phyloP scores from a whole-genome alignment of 2,113 vertebrate genomes.

The Solea senegalensis region DNA sequence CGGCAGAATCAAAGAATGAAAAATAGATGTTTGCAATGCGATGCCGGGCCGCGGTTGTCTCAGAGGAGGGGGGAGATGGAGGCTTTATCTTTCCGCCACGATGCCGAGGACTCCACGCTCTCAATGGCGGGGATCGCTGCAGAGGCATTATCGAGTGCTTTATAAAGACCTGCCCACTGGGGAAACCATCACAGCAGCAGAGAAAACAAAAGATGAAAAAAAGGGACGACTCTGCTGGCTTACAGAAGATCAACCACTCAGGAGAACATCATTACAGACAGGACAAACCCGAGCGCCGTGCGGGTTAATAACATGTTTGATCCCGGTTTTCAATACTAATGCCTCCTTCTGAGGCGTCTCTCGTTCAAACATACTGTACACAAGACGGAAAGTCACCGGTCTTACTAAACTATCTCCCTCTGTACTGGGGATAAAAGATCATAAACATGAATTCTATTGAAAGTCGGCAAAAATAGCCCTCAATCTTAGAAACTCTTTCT shows the following conservation, averaged over 20 bases:
- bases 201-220: constrained; percentile 58
- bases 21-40: constrained; percentile 57
- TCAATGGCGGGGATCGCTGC: constrained; percentile 50
- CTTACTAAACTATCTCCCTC: not conserved
- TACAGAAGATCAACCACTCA: constrained; percentile 58
- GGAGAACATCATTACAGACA: constrained; percentile 35
- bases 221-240: constrained; percentile 37
- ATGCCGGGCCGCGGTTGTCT: constrained; percentile 42
- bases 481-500: not conserved
- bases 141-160: constrained; percentile 66
- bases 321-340: constrained; percentile 7
- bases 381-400: not conserved
- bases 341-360: constrained; percentile 9
- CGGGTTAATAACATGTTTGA: constrained; percentile 34
- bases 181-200: constrained; percentile 55
- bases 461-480: constrained; percentile 10
- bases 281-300: constrained; percentile 14
- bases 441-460: too few relatives aligned
- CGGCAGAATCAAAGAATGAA: constrained; percentile 54
- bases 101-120: constrained; percentile 55
- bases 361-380: not conserved
- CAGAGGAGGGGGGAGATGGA: constrained; percentile 44
- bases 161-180: constrained; percentile 66
- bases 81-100: constrained; percentile 50
- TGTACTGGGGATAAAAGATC: not conserved